A percentile compares a stretch with the other conserved stretches of the same genome.
Conservation (phyloP, 53 echinoderm and acorn worm genomes). For the Paelopatides confundens region DNA sequence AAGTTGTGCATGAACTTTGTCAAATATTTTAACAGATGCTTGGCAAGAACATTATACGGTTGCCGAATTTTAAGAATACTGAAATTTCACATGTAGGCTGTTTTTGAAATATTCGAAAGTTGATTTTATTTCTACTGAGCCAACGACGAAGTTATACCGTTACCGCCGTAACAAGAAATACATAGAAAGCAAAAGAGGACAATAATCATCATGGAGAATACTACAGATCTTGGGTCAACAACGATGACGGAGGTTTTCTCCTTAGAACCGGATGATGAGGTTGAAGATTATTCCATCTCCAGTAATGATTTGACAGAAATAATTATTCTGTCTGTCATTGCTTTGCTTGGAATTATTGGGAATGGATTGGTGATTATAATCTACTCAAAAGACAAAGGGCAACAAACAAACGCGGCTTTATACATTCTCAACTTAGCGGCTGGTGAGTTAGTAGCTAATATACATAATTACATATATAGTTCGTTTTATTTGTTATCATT, state of each 20-base stretch:
- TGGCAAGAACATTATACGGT: too few relatives aligned
- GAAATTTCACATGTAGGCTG: too few relatives aligned
- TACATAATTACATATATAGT: background rate
- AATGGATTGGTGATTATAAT: constrained; percentile 61
- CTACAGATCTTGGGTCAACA: background rate
- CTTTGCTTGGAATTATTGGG: constrained; percentile 62
- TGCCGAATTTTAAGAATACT: too few relatives aligned
- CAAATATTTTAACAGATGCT: too few relatives aligned
- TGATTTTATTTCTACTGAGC: too few relatives aligned
- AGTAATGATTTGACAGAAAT: constrained; percentile 43
- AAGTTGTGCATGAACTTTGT: too few relatives aligned
- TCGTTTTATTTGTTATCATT: background rate
- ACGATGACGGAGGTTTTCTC: background rate
- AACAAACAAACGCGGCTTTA: constrained; percentile 67
- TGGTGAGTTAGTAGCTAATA: constrained; percentile 49
- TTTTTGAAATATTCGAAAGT: too few relatives aligned
- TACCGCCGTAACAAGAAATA: too few relatives aligned
- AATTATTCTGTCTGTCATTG: constrained; percentile 54
- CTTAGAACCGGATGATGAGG: background rate
- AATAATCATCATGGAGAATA: background rate
- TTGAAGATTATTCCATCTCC: background rate
- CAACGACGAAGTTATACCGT: too few relatives aligned
- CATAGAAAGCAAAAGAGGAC: too few relatives aligned
- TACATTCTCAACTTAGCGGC: constrained; percentile 78
- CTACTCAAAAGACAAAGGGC: constrained; percentile 56